Evolutionary conservation across 2,797 vertebrate genomes (phyloP), one percentile per base, ranked within the genome.

Genomic region (Chromis chromis): DNA sequence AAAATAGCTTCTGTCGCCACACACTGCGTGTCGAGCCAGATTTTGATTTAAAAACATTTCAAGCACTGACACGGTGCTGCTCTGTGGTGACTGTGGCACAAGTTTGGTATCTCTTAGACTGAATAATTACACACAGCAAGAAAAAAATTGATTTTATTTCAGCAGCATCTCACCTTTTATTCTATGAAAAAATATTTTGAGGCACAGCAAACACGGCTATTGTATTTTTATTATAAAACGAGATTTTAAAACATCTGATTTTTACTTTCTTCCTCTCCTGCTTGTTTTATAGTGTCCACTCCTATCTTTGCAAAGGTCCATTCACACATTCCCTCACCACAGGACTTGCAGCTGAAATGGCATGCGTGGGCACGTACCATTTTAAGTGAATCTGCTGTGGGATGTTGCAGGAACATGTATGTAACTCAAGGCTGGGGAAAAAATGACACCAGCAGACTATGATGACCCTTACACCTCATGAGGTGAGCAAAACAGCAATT

Each of bases 371-470:
- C 36, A 28, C n/a, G 46, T 39, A 21, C 22, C 33, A 59, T 57
- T 56, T 53, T 46, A 65, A 65, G 63, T 61, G 25, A 48, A 22
- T 55, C 40, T 44, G 55, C 21, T 28, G 31, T 54, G 49, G 24
- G 14, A 56, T 60, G 3, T 40, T 56, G 14, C 12, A 21, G 21
- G 24, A 39, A 65, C 12, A 33, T 22, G 31, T 13, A 16, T 33
- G 25, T 12, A 36, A 36, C 33, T 3, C 10, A 36, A 36, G 3
- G 10, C 3, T 12, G 9, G 10, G 10, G 14, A 40, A 40, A 39
- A 11, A 10, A 39, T 1, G 1, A 4, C 3, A 17, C 25, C 25
- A 25, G 25, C 25, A 3, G 16, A 42, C 40, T 42, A 4, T 5
- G 14, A 17, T 42, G 13, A 42, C 40, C 13, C 14, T 42, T 42